Percentiles rank a stretch among this genome's conserved stretches.
Evolutionary conservation across 2,113 vertebrate genomes (phyloP).

Genomic region (Zosterops borbonicus): DNA sequence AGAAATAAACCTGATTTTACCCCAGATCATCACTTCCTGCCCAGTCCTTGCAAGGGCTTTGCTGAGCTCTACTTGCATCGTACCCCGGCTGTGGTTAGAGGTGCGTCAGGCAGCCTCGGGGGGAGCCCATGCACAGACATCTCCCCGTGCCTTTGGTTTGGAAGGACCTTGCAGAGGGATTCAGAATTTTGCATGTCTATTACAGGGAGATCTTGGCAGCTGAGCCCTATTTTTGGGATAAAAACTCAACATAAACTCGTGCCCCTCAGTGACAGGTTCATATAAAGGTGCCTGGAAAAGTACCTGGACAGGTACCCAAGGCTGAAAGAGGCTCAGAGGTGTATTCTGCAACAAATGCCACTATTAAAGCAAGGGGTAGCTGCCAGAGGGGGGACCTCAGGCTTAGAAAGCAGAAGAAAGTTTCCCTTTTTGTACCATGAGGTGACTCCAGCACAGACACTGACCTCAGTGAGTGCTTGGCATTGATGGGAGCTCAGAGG

Average conservation of each 20-base stretch:
- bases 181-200: neutral
- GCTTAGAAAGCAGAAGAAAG: neutral
- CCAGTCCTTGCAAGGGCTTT: neutral
- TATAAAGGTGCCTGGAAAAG: neutral
- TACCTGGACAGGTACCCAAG: neutral
- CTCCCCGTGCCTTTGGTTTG: neutral
- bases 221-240: neutral
- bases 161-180: neutral
- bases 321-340: neutral
- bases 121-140: neutral
- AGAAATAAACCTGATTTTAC: neutral
- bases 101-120: neutral
- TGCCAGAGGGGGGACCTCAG: neutral
- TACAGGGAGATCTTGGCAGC: neutral
- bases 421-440: neutral
- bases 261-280: neutral
- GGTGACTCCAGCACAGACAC: neutral
- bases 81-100: neutral
- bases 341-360: neutral
- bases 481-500: neutral
- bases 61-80: accelerated
- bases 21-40: neutral
- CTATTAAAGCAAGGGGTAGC: neutral
- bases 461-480: neutral
- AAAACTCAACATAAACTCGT: neutral